Percentiles rank a stretch among this genome's conserved stretches.
phyloP scores from a whole-genome alignment of 2,113 vertebrate species.

The Xiphophorus hellerii region DNA sequence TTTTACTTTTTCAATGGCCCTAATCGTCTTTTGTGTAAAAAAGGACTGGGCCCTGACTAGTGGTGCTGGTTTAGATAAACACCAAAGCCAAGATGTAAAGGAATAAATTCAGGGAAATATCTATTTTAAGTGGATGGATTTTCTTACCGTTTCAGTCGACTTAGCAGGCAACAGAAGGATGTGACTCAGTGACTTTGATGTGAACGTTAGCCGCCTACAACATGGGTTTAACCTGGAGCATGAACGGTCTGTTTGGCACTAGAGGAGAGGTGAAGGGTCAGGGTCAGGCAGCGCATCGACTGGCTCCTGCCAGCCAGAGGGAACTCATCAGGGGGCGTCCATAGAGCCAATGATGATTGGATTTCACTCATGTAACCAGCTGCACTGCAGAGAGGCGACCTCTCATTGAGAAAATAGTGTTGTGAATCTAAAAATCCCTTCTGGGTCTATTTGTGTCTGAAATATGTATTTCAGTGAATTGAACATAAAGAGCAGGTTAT shows the following conservation, averaged over 20 bases:
- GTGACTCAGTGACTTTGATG: background rate
- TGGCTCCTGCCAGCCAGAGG: background rate
- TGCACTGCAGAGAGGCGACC: background rate
- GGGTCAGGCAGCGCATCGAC: constrained; percentile 11
- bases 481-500: background rate
- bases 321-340: too few species aligned
- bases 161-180: background rate
- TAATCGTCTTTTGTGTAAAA: too few species aligned
- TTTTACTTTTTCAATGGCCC: too few species aligned
- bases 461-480: background rate
- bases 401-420: background rate
- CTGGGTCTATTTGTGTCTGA: background rate
- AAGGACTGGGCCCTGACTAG: too few species aligned
- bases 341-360: too few species aligned
- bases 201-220: constrained; percentile 1
- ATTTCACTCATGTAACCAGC: background rate
- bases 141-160: background rate
- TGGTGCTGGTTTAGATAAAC: too few species aligned
- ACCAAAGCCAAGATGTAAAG: background rate
- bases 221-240: background rate
- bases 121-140: constrained; percentile 15
- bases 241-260: constrained; percentile 28
- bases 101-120: background rate
- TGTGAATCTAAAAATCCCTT: background rate
- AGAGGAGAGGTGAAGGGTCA: background rate